phyloP scores from a whole-genome alignment of 2,888 invertebrate genomes.

The Helobdella robusta region DNA sequence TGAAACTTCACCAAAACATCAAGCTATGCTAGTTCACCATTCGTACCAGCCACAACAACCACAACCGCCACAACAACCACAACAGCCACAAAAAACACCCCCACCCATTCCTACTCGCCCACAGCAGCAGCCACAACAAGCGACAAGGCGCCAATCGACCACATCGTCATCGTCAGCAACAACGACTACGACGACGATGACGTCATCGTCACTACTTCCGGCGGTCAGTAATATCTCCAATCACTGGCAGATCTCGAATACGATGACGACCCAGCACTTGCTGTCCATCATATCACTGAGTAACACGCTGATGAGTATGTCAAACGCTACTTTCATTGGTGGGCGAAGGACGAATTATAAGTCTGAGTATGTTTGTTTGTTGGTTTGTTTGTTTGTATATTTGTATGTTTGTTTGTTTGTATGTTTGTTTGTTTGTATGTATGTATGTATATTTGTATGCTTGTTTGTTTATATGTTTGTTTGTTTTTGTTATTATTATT shows the following conservation, averaged over 20 bases:
- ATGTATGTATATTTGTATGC: too few relatives aligned
- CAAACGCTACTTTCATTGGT: constrained; percentile 70
- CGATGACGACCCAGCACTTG: constrained; percentile 88
- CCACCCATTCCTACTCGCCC: neutral
- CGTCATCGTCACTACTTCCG: neutral
- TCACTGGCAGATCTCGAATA: constrained; percentile 92
- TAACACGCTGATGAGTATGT: constrained; percentile 93
- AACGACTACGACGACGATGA: constrained; percentile 27
- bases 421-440: too few relatives aligned
- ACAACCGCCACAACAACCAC: too few relatives aligned
- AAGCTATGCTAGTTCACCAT: too few relatives aligned
- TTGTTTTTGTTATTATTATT: too few relatives aligned
- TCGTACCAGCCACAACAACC: too few relatives aligned
- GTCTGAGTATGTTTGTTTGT: too few relatives aligned
- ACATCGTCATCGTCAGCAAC: neutral
- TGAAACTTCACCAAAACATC: too few relatives aligned
- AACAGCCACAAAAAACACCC: neutral
- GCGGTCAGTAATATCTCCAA: neutral
- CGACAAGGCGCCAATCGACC: neutral
- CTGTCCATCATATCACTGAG: constrained; percentile 85
- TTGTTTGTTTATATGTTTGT: too few relatives aligned
- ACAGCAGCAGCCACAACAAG: neutral
- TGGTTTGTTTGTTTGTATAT: too few relatives aligned
- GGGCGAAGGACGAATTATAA: neutral
- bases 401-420: too few relatives aligned